Evolutionary conservation across 2,888 invertebrate genomes (phyloP), one percentile per base, ranked within the genome.

Genomic region (Eledona agricola): DNA sequence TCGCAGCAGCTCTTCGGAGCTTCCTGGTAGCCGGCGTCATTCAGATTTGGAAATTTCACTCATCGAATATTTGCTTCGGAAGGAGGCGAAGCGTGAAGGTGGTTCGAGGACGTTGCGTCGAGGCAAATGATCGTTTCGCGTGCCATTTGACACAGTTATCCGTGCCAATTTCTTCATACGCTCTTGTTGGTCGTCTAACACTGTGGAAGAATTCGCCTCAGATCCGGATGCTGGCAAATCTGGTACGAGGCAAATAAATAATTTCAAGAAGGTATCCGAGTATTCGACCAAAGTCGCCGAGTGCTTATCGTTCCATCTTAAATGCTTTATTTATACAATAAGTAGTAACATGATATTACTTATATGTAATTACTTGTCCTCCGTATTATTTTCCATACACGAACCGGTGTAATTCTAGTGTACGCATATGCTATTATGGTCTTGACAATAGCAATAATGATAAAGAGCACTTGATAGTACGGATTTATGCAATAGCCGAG

Each of bases 311-410:
- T 7, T 15, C 32, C 12, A 51, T 51, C 51, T 51, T 43, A 43
- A 51, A 51, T 43, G 51, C 42, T 51, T 54, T 54, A 54, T 54
- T 49, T 54, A 34, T 54, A 54, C 49, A 54, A 54, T 54, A 54
- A 54, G 49, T 43, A 54, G 43, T 43, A 54, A 40, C 49, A 38
- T 37, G 49, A 50, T 50, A 54, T 54, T 50, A 54, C 54, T 54
- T 54, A 54, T 43, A 54, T 42, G 37, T 54, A 54, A 54, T 54
- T 54, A 54, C 49, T 46, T 54, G 49, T 54, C 34, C 49, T 20
- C 34, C 10, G 47, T 54, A 54, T 54, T 54, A 54, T 50, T 54
- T 54, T 54, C 54, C 43, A 34, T 54, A 54, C 54, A 19, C 35
- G 51, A 51, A 34, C 51, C 51, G 51, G 51, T 43, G 51, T 51